Conservation (phyloP, 1,140 invertebrate species). For the Brachionus plicatilis region DNA sequence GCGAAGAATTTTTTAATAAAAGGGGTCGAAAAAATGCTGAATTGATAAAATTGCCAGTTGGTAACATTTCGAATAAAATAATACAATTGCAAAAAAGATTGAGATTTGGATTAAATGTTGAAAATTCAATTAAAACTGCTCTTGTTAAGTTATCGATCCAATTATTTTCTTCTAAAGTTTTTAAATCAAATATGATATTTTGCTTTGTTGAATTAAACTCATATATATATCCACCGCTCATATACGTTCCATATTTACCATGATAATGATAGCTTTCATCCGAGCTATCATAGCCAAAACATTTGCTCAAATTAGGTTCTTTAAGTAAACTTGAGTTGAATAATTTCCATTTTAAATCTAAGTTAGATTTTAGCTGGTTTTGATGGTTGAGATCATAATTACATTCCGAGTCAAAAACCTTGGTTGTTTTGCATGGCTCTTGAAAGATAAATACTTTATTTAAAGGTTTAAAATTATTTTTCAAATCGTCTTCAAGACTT, state of each 20-base stretch:
- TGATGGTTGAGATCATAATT: background rate
- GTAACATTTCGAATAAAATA: slow-evolving; percentile 65
- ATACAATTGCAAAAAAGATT: slow-evolving; percentile 62
- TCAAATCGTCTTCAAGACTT: too few relatives aligned
- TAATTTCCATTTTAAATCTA: background rate
- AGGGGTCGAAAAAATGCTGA: slow-evolving; percentile 61
- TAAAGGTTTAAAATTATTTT: background rate
- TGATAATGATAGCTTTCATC: slow-evolving; percentile 52
- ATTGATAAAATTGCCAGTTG: slow-evolving; percentile 66
- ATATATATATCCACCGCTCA: slow-evolving; percentile 56
- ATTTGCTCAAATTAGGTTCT: background rate
- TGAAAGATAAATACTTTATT: background rate
- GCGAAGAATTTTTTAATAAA: slow-evolving; percentile 43
- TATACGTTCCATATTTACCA: slow-evolving; percentile 62
- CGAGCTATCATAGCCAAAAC: background rate
- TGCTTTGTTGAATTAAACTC: slow-evolving; percentile 58
- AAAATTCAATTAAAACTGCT: slow-evolving; percentile 68
- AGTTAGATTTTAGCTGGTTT: background rate
- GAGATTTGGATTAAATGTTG: slow-evolving; percentile 69
- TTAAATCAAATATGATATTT: slow-evolving; percentile 54
- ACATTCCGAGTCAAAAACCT: background rate
- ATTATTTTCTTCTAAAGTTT: slow-evolving; percentile 44
- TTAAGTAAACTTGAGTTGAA: background rate
- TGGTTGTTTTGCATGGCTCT: background rate
- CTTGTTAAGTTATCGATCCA: slow-evolving; percentile 67